Percentiles rank a stretch among this genome's conserved stretches.
phyloP scores from a whole-genome alignment of 2,888 invertebrate genomes.

The Odontocolon sp. region DNA sequence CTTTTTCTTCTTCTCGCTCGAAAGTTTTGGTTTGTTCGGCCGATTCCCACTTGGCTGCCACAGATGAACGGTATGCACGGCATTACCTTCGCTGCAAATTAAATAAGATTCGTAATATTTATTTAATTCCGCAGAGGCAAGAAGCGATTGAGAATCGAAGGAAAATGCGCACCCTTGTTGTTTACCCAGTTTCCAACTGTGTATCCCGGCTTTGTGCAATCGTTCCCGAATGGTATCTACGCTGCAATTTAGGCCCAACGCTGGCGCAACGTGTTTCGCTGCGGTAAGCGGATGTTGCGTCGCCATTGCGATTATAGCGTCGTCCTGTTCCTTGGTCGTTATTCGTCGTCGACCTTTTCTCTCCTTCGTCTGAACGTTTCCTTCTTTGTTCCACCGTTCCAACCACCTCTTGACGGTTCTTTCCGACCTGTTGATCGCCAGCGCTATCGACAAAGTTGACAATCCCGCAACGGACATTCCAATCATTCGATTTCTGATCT shows the following conservation, averaged over 20 bases:
- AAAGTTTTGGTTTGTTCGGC: constrained; percentile 74
- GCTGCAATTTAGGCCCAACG: constrained; percentile 78
- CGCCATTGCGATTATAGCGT: constrained; percentile 79
- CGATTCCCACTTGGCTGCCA: constrained; percentile 80
- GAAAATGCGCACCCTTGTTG: constrained; percentile 74
- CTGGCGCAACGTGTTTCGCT: constrained; percentile 79
- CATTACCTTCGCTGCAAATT: constrained; percentile 75
- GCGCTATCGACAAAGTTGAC: constrained; percentile 78
- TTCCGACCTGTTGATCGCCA: constrained; percentile 79
- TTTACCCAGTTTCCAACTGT: constrained; percentile 79
- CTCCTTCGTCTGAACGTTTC: constrained; percentile 79
- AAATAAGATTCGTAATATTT: background rate
- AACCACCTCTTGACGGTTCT: constrained; percentile 79
- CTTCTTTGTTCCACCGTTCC: constrained; percentile 79
- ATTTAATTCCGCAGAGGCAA: too few relatives aligned
- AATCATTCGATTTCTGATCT: constrained; percentile 79
- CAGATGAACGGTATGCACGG: constrained; percentile 78
- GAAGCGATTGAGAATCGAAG: background rate
- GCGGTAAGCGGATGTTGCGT: constrained; percentile 79
- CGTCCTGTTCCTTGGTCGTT: constrained; percentile 79
- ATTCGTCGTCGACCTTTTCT: constrained; percentile 78
- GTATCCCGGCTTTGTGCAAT: constrained; percentile 79
- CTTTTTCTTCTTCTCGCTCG: constrained; percentile 72
- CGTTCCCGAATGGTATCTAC: constrained; percentile 79
- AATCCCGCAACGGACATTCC: constrained; percentile 79